Conservation (phyloP, 1,140 invertebrate species). For the Drosophila pachea region DNA sequence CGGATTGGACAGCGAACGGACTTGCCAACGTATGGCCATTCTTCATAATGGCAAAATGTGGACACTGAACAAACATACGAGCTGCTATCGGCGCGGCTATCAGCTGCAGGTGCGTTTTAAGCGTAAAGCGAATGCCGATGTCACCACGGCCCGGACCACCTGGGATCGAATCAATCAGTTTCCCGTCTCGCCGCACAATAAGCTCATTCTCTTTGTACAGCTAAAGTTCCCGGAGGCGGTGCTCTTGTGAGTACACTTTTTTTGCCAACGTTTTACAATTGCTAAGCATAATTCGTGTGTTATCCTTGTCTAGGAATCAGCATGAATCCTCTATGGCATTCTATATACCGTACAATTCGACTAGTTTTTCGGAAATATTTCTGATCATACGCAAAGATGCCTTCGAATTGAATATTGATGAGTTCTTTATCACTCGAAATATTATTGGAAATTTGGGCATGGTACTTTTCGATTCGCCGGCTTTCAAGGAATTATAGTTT, state of each 20-base stretch:
- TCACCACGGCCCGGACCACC: conserved; percentile 39
- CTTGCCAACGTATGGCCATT: conserved; percentile 89
- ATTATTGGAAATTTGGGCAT: conserved; percentile 10
- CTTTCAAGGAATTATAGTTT: too few species aligned
- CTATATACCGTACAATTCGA: conserved; percentile 22
- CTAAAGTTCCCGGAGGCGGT: conserved; percentile 51
- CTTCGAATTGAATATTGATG: conserved; percentile 64
- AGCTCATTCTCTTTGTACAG: conserved; percentile 51
- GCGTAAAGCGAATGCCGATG: conserved; percentile 52
- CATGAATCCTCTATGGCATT: conserved; percentile 36
- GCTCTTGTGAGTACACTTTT: conserved; percentile 34
- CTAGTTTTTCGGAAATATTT: conserved; percentile 50
- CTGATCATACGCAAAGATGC: conserved; percentile 45
- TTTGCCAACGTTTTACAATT: neutral
- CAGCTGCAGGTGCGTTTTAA: conserved; percentile 62
- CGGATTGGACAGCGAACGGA: conserved; percentile 89
- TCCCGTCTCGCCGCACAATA: conserved; percentile 53
- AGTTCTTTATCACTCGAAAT: conserved; percentile 56
- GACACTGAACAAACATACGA: conserved; percentile 83
- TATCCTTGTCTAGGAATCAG: conserved; percentile 19
- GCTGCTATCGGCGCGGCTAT: conserved; percentile 79
- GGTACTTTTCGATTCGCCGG: conserved; percentile 20
- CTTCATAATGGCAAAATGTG: conserved; percentile 89
- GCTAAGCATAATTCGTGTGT: neutral
- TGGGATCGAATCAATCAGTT: conserved; percentile 63